Evolutionary conservation across 2,888 invertebrate species (phyloP).

Genomic region (Laothoe populi): DNA sequence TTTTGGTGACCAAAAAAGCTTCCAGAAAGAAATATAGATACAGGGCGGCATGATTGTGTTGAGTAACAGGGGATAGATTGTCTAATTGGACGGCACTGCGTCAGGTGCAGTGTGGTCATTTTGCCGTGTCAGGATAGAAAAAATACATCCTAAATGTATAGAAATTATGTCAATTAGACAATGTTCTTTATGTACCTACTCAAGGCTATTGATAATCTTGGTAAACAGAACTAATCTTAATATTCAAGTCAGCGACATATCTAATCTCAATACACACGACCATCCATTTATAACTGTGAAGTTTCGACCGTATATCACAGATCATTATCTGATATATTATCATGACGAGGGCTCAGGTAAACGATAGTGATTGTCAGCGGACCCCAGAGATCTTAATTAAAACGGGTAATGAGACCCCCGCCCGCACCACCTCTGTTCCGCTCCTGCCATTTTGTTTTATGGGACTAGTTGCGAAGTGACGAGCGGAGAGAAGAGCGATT

Average conservation of each 20-base stretch:
- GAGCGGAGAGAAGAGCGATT: constrained; percentile 13
- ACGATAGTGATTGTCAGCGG: constrained; percentile 39
- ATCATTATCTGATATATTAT: not conserved
- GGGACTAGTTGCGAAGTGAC: constrained; percentile 7
- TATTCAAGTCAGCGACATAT: not conserved
- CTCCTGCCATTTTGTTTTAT: constrained; percentile 42
- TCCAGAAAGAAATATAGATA: too few relatives aligned
- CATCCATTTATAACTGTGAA: not conserved
- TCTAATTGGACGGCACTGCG: too few relatives aligned
- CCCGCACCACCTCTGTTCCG: constrained; percentile 30
- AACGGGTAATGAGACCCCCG: constrained; percentile 58
- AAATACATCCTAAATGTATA: too few relatives aligned
- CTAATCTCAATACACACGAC: not conserved
- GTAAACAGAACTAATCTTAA: too few relatives aligned
- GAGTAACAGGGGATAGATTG: too few relatives aligned
- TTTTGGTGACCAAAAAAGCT: too few relatives aligned
- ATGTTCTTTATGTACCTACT: too few relatives aligned
- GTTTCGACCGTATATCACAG: not conserved
- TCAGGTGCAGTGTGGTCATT: too few relatives aligned
- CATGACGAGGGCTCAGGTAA: constrained; percentile 37
- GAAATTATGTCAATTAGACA: too few relatives aligned
- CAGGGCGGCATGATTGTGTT: too few relatives aligned
- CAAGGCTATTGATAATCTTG: too few relatives aligned
- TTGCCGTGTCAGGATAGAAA: too few relatives aligned
- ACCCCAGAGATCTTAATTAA: constrained; percentile 58